Percentiles rank a stretch among this genome's conserved stretches.
phyloP scores from a whole-genome alignment of 2,888 invertebrate genomes.

The Nesidiocoris tenuis region DNA sequence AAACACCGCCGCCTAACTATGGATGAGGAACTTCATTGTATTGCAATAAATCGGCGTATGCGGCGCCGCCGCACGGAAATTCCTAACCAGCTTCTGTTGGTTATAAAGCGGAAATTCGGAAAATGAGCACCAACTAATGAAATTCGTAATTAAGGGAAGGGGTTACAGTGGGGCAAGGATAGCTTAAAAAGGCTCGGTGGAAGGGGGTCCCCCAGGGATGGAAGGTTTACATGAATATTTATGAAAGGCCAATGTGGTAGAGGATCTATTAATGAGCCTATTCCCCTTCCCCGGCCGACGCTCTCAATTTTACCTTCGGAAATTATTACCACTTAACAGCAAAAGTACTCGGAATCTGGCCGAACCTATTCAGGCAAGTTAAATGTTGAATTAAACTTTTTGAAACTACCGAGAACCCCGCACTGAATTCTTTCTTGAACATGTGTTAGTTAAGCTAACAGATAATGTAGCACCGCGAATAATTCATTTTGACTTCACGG shows the following conservation, averaged over 20 bases:
- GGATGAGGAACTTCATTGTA: too few relatives aligned
- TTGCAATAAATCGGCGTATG: too few relatives aligned
- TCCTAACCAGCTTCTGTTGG: not conserved
- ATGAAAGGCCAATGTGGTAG: slow-evolving; percentile 32
- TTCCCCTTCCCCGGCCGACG: not conserved
- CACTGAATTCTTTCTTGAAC: too few relatives aligned
- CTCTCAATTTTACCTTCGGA: not conserved
- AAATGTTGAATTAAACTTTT: too few relatives aligned
- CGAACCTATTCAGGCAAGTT: too few relatives aligned
- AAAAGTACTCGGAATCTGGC: too few relatives aligned
- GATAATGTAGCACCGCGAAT: too few relatives aligned
- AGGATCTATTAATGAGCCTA: slow-evolving; percentile 35
- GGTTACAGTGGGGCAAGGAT: not conserved
- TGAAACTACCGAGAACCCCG: too few relatives aligned
- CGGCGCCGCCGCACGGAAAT: too few relatives aligned
- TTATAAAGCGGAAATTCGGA: slow-evolving; percentile 15
- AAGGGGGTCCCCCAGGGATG: slow-evolving; percentile 7
- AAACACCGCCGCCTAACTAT: too few relatives aligned
- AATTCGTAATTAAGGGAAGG: slow-evolving; percentile 29
- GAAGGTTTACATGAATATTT: slow-evolving; percentile 38
- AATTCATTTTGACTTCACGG: too few relatives aligned
- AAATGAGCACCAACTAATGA: slow-evolving; percentile 29
- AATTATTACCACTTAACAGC: not conserved
- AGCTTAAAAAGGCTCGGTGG: slow-evolving; percentile 17
- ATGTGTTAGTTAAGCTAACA: too few relatives aligned